Percentiles rank a stretch among this genome's conserved stretches.
Conservation (phyloP, 2,888 invertebrate species). For the Megalurothrips usitatus region DNA sequence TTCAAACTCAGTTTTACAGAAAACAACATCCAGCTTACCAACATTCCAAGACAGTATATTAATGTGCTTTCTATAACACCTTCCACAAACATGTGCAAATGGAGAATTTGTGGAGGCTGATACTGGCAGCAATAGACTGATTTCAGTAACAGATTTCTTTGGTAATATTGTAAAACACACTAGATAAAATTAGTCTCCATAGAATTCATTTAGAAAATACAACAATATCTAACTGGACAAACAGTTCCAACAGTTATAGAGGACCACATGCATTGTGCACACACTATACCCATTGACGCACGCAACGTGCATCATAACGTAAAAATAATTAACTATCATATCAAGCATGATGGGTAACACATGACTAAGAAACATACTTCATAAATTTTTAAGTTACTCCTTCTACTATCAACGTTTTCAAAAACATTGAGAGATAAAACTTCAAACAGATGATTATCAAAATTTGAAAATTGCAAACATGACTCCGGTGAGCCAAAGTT, state of each 20-base stretch:
- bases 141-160: slow-evolving; percentile 18
- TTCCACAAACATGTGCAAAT: slow-evolving; percentile 6
- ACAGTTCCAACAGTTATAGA: slow-evolving; percentile 9
- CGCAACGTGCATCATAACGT: neutral
- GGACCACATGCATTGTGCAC: slow-evolving; percentile 16
- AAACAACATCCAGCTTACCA: neutral
- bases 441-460: neutral
- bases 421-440: neutral
- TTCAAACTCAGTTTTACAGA: too few species aligned
- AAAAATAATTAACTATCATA: slow-evolving; percentile 12
- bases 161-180: slow-evolving; percentile 7
- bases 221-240: slow-evolving; percentile 26
- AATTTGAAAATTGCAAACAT: neutral
- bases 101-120: neutral
- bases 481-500: neutral
- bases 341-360: slow-evolving; percentile 13
- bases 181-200: slow-evolving; percentile 18
- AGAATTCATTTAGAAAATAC: slow-evolving; percentile 23
- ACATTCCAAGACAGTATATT: neutral
- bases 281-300: slow-evolving; percentile 2
- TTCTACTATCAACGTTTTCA: neutral
- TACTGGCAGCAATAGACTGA: neutral
- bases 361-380: slow-evolving; percentile 18
- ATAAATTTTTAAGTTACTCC: slow-evolving; percentile 8
- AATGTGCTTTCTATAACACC: neutral